Percentiles rank a stretch among this genome's conserved stretches.
phyloP scores from a whole-genome alignment of 2,888 invertebrate genomes.

The Cheilosia pagana region DNA sequence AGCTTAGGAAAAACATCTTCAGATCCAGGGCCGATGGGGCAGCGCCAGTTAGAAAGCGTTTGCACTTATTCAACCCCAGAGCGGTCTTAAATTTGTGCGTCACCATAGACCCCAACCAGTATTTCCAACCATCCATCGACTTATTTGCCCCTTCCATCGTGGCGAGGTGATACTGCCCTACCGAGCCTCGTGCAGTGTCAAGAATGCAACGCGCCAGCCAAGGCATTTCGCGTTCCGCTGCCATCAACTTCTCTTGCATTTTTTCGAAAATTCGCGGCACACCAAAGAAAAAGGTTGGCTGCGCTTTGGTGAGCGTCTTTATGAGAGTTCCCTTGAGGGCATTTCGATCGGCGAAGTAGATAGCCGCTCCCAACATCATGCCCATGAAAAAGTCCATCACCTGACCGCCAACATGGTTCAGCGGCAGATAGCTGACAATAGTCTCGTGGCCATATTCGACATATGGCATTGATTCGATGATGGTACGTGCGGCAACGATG shows the following conservation, averaged over 20 bases:
- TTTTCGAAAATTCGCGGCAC: conserved; percentile 97
- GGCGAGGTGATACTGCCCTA: conserved; percentile 85
- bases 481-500: conserved; percentile 86
- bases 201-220: conserved; percentile 88
- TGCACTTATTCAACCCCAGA: conserved; percentile 90
- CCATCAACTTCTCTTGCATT: conserved; percentile 92
- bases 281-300: conserved; percentile 92
- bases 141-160: conserved; percentile 85
- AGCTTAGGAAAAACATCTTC: conserved; percentile 92
- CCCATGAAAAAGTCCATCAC: conserved; percentile 87
- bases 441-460: conserved; percentile 85
- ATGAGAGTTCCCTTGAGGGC: conserved; percentile 92
- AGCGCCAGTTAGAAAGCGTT: conserved; percentile 89
- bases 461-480: conserved; percentile 84
- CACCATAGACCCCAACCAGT: conserved; percentile 85
- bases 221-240: conserved; percentile 88
- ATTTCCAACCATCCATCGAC: conserved; percentile 69
- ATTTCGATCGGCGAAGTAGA: conserved; percentile 94
- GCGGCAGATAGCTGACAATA: conserved; percentile 91
- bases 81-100: conserved; percentile 90
- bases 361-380: conserved; percentile 79
- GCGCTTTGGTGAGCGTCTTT: conserved; percentile 88
- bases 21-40: conserved; percentile 92
- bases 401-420: conserved; percentile 96
- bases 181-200: conserved; percentile 87